Evolutionary conservation across 37 sponge, comb jelly and placozoan genomes (phyloP), one percentile per base, ranked within the genome.

Genomic region (Diacarnus erythraeanus): DNA sequence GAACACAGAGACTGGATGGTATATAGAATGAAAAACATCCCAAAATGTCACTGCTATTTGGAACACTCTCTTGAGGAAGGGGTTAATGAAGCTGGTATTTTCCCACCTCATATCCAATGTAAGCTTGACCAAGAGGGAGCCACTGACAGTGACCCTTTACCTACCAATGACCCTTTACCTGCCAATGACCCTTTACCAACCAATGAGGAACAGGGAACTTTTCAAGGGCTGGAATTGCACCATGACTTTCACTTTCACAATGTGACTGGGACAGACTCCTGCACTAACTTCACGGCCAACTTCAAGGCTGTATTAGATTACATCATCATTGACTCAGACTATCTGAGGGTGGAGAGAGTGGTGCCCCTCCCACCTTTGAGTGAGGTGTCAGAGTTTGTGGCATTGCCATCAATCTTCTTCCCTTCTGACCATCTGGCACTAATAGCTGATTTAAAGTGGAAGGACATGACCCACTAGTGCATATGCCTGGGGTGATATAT

Each of bases 401-500:
- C 93, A 2, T 75, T 95, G 18, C 96, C 96, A 9, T 92, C 94
- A 0, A 41, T 77, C 34, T 75, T 79, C 58, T 89, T 89, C 43
- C 96, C 96, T 34, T 95, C 96, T 18, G 96, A 95, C 77, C 96
- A 95, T 78, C 20, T 95, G n/a, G 84, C 96, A 31, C 69, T 95
- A 2, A 77, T 95, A 8, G 85, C 79, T 43, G 87, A 91, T 44
- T 58, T 89, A 42, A 79, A 74, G 31, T 88, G 83, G 83, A 88
- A 82, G 34, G n/a, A n/a, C n/a, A n/a, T n/a, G n/a, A n/a, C n/a
- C n/a, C n/a, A n/a, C n/a, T n/a, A n/a, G n/a, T n/a, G n/a, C n/a
- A n/a, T n/a, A n/a, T n/a, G n/a, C n/a, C n/a, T n/a, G n/a, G n/a
- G n/a, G n/a, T n/a, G n/a, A n/a, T n/a, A n/a, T n/a, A n/a, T n/a